Percentiles rank a stretch among this genome's conserved stretches.
These are phyloP conservation scores for Eolophus roseicapilla DNA, from an alignment of 2,113 vertebrate species.

Conservation along the genomic window DNA sequence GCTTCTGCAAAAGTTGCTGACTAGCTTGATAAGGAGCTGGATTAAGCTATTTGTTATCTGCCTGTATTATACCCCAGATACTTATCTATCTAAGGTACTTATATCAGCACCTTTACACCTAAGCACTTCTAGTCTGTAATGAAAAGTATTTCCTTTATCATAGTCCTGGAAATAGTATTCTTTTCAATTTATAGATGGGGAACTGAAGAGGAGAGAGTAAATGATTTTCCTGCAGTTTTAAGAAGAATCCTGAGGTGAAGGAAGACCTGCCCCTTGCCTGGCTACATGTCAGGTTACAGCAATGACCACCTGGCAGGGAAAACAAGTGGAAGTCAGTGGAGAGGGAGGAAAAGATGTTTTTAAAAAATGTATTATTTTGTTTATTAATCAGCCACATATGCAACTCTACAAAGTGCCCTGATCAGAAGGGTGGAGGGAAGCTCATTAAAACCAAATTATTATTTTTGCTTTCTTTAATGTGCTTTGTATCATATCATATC, in stretches of 20 bases:
- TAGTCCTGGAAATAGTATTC: conserved; percentile 41
- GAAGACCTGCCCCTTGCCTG: not conserved
- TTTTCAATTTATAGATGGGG: conserved; percentile 28
- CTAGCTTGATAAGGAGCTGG: conserved; percentile 50
- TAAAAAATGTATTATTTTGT: not conserved
- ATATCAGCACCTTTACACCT: conserved; percentile 54
- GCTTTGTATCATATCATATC: not conserved
- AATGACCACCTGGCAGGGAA: not conserved
- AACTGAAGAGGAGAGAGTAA: not conserved
- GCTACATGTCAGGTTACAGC: not conserved
- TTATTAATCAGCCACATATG: not conserved
- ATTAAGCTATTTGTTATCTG: conserved; percentile 63
- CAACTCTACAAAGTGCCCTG: not conserved
- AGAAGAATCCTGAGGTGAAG: not conserved
- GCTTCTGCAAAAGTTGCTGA: conserved; percentile 46
- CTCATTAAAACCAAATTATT: not conserved
- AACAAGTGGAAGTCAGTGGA: rapidly evolving
- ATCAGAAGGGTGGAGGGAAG: not conserved
- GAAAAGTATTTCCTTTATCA: conserved; percentile 60
- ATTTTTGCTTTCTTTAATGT: not conserved
- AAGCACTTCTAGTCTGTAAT: conserved; percentile 32
- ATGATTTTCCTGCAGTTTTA: conserved; percentile 14
- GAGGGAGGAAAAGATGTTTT: not conserved
- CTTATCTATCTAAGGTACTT: conserved; percentile 58
- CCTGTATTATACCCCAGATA: conserved; percentile 50